These are phyloP conservation scores for Drosophila paramelanica DNA, from an alignment of 2,888 invertebrate genomes.

Conservation along the genomic window DNA sequence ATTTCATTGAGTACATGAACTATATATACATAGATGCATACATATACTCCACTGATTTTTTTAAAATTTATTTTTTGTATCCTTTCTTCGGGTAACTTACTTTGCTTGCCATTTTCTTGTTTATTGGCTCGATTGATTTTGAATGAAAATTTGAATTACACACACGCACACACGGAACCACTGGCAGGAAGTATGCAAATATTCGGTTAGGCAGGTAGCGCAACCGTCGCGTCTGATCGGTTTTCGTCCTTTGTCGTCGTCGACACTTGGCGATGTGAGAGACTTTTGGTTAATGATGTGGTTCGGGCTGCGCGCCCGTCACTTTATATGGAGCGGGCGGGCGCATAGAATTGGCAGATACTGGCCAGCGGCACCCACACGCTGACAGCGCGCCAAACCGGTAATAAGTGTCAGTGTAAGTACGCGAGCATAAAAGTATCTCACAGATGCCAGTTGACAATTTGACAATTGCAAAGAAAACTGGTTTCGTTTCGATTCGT, in stretches of 20 bases:
- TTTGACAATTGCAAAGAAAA: conserved; percentile 72
- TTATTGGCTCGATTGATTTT: conserved; percentile 24
- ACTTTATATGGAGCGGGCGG: conserved; percentile 69
- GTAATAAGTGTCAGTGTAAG: conserved; percentile 54
- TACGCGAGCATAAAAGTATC: conserved; percentile 48
- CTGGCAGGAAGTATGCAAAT: conserved; percentile 28
- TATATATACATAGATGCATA: neutral
- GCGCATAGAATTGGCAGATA: conserved; percentile 62
- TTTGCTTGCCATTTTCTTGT: conserved; percentile 74
- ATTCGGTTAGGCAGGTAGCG: neutral
- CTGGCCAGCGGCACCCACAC: conserved; percentile 57
- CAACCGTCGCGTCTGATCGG: conserved; percentile 27
- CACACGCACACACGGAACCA: conserved; percentile 5
- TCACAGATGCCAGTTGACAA: conserved; percentile 64
- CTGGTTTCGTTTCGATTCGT: conserved; percentile 58
- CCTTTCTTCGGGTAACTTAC: conserved; percentile 65
- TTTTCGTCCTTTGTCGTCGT: conserved; percentile 49
- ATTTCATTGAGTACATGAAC: too few species aligned
- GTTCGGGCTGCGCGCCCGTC: conserved; percentile 43
- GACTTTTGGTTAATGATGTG: conserved; percentile 71
- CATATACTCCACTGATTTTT: neutral
- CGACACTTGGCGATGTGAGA: conserved; percentile 53
- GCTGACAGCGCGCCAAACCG: conserved; percentile 59
- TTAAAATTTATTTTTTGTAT: neutral
- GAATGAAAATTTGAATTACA: conserved; percentile 36